Base-by-base conservation (phyloP, 2,113 vertebrate genomes). In the Atherinomorus stipes region DNA sequence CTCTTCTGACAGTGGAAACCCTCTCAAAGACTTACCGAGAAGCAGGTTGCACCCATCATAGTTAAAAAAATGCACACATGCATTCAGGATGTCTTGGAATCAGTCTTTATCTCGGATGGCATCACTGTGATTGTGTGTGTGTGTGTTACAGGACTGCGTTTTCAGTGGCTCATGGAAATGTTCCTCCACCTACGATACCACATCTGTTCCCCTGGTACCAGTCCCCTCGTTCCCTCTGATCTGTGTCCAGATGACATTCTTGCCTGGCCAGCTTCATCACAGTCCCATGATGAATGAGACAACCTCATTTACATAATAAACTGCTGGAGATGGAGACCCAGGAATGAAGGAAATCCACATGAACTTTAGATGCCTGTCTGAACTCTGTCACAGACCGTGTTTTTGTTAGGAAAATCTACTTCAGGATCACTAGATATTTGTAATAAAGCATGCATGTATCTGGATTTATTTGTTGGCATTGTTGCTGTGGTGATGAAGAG, bases 201-300 rank as follows among this genome's bases (percentile, higher is more conserved):
- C 90, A 92, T 89, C 89, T 92, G 89, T 74, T 87, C 81, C 79
- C 72, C 40, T 34, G 49, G 77, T 83, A 71, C 74, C 67, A 44
- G 77, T 78, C 81, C 69, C 71, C 66, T 58, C 62, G 60, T 54
- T 67, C 40, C 45, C 76, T 92, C 81, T 89, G 90, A 92, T 89
- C 85, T 75, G 45, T 3, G 57, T 89, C 89, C 90, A 92, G 81
- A 88, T 86, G 73, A 85, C 77, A 82, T 89, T 88, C 84, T 85
- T 77, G 71, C 63, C 66, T 68, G 62, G 52, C 74, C 50, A 31
- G 57, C 52, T 59, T 80, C 80, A 81, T 84, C 72, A 40, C 68
- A 74, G 71, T 63, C 70, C 71, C 67, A 59, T 67, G 76, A 79
- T 71, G 64, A 81, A 67, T 58, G 64, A 81, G 51, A 52, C 37